A percentile compares a stretch with the other conserved stretches of the same genome.
These are phyloP conservation scores for Rhagophthalmus giganteus DNA, from an alignment of 2,888 invertebrate genomes.

Conservation along the genomic window DNA sequence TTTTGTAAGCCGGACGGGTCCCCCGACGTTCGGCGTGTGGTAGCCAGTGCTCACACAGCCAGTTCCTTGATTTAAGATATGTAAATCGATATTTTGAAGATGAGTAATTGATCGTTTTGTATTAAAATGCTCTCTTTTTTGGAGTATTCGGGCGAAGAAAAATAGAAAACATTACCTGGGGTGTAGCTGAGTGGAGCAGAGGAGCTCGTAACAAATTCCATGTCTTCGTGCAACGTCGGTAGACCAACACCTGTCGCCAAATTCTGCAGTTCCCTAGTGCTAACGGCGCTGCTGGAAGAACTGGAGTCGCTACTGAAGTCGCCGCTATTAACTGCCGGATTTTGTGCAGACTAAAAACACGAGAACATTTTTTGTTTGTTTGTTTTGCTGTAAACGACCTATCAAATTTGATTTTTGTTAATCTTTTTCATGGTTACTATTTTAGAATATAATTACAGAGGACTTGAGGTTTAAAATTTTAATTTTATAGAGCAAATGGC, in stretches of 20 bases:
- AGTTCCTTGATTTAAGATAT: slow-evolving; percentile 44
- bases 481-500: no score
- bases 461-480: no score
- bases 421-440: no score
- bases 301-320: slow-evolving; percentile 50
- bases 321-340: slow-evolving; percentile 43
- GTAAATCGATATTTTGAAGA: no score
- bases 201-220: slow-evolving; percentile 63
- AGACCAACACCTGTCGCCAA: slow-evolving; percentile 56
- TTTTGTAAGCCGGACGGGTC: slow-evolving; percentile 70
- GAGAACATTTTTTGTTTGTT: no score
- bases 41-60: slow-evolving; percentile 56
- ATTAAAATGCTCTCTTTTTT: no score
- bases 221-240: slow-evolving; percentile 86
- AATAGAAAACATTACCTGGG: slow-evolving; percentile 44
- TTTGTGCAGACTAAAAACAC: slow-evolving; percentile 48
- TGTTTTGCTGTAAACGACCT: no score
- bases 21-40: slow-evolving; percentile 52
- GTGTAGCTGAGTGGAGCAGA: slow-evolving; percentile 45
- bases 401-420: no score
- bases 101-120: no score
- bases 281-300: slow-evolving; percentile 50
- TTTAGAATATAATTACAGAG: no score
- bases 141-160: neutral
- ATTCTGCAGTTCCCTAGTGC: slow-evolving; percentile 49